Percentiles rank a stretch among this genome's conserved stretches.
phyloP scores from a whole-genome alignment of 53 echinoderm and acorn worm genomes.

The Echinometra lucunter region DNA sequence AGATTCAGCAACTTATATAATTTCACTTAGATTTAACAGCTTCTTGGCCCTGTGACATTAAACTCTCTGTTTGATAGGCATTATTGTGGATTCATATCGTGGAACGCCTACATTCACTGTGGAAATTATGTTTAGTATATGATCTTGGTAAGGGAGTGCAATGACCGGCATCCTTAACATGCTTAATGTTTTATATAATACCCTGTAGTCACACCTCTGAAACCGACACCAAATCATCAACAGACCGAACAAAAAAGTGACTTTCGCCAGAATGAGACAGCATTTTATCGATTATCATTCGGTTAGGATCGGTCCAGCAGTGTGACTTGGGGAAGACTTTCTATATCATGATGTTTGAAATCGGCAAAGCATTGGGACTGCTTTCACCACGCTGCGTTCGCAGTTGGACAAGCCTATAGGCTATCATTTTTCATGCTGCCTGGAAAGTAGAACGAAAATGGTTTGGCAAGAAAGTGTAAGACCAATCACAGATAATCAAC shows the following conservation, averaged over 20 bases:
- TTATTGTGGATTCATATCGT: neutral
- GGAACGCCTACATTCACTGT: neutral
- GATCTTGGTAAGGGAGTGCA: neutral
- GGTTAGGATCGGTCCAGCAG: no score
- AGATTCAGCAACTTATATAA: no score
- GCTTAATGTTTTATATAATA: no score
- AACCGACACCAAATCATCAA: no score
- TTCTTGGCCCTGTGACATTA: neutral
- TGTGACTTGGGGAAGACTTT: neutral
- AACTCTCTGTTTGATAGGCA: neutral
- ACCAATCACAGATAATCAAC: neutral
- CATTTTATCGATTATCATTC: no score
- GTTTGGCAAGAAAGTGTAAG: neutral
- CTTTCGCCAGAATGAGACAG: no score
- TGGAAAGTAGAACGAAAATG: conserved; percentile 8
- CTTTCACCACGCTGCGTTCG: neutral
- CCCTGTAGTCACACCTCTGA: no score
- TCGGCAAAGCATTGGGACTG: neutral
- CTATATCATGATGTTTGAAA: neutral
- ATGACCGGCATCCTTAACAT: no score
- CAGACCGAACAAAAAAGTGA: no score
- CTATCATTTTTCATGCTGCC: conserved; percentile 3
- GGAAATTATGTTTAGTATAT: neutral
- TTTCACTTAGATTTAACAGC: no score
- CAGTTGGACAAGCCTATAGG: neutral